Conservation (phyloP, 35 echinoderm and acorn worm genomes). For the Chiridota heheva region DNA sequence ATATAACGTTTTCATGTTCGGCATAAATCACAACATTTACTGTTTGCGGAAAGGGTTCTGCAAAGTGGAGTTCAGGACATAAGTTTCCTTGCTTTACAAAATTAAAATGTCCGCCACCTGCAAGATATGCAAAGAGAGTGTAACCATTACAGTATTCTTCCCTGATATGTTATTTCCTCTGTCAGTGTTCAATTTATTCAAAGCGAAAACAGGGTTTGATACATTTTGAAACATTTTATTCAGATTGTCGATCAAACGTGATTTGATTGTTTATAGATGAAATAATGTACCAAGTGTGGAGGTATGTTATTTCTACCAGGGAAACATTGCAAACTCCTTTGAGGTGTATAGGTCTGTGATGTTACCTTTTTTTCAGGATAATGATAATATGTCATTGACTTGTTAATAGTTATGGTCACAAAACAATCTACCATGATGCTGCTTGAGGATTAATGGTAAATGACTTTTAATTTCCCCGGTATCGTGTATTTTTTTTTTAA, state of each 20-base stretch:
- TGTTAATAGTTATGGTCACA: neutral
- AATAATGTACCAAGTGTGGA: neutral
- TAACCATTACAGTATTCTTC: too few species aligned
- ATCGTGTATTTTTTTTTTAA: neutral
- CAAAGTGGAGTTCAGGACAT: too few species aligned
- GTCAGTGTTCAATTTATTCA: too few species aligned
- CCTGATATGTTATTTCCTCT: too few species aligned
- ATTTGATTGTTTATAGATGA: neutral
- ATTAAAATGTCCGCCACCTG: too few species aligned
- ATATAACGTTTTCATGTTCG: too few species aligned
- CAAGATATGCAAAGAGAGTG: too few species aligned
- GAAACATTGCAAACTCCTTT: neutral
- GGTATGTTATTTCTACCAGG: neutral
- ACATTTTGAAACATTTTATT: neutral
- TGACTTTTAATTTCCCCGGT: neutral
- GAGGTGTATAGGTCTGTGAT: neutral
- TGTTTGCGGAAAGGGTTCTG: too few species aligned
- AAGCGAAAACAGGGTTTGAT: neutral
- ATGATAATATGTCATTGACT: neutral
- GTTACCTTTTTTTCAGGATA: conserved; percentile 4
- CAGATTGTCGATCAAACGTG: neutral
- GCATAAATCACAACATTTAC: too few species aligned
- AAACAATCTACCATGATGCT: neutral
- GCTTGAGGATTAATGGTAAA: neutral
- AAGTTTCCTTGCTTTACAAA: too few species aligned